phyloP scores from a whole-genome alignment of 1,140 invertebrate genomes.

The Dryas iulia region DNA sequence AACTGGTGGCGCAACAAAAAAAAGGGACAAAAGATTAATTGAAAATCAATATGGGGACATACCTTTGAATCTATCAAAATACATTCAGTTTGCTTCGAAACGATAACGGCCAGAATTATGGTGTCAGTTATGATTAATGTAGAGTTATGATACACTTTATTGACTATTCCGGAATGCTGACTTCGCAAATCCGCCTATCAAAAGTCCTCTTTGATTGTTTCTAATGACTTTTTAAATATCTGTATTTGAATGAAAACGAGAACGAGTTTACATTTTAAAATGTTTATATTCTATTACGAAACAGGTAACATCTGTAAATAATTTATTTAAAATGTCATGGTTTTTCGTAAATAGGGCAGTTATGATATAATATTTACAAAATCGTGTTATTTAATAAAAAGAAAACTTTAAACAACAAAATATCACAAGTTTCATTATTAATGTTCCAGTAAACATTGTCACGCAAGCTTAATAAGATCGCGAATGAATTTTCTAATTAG shows the following conservation, averaged over 20 bases:
- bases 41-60: constrained; percentile 69
- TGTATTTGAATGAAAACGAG: neutral
- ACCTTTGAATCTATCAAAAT: constrained; percentile 72
- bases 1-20: constrained; percentile 58
- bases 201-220: constrained; percentile 32
- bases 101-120: constrained; percentile 37
- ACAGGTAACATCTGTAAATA: neutral
- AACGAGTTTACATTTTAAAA: neutral
- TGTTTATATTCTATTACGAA: neutral
- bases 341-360: neutral
- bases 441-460: neutral
- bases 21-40: constrained; percentile 73
- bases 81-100: constrained; percentile 37
- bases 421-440: constrained; percentile 1
- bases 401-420: neutral
- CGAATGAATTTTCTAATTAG: constrained; percentile 56
- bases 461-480: constrained; percentile 1
- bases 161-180: constrained; percentile 36
- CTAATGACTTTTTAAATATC: constrained; percentile 36
- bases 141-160: constrained; percentile 30
- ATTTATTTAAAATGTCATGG: neutral
- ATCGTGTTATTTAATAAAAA: neutral
- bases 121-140: constrained; percentile 41
- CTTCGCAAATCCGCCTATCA: constrained; percentile 37
- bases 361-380: neutral